A percentile compares a stretch with the other conserved stretches of the same genome.
These are phyloP conservation scores for Sebastes minor DNA, from an alignment of 2,797 vertebrate species.

Conservation along the genomic window DNA sequence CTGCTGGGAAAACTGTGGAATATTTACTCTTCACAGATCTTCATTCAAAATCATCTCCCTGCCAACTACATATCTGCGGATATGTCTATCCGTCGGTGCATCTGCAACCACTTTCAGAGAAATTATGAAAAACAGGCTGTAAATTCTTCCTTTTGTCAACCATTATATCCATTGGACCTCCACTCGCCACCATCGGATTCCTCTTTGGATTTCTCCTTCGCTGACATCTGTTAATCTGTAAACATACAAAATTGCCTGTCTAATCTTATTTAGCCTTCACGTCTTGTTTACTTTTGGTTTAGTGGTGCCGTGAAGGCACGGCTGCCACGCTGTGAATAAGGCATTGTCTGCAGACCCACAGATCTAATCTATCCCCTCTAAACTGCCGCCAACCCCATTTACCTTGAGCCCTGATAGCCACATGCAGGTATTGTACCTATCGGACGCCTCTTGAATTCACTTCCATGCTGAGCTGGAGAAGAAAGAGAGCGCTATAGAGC, in stretches of 20 bases:
- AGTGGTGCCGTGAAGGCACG: constrained; percentile 52
- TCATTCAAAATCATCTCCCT: constrained; percentile 39
- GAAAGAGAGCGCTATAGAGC: constrained; percentile 22
- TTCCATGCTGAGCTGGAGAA: constrained; percentile 31
- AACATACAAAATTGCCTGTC: constrained; percentile 74
- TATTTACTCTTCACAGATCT: constrained; percentile 50
- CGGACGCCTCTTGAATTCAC: constrained; percentile 54
- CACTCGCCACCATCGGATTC: constrained; percentile 19
- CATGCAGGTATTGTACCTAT: constrained; percentile 69
- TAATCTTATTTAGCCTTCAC: constrained; percentile 72
- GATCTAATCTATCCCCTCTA: constrained; percentile 68
- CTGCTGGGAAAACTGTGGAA: constrained; percentile 33
- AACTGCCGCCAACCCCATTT: constrained; percentile 43
- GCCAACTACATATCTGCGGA: constrained; percentile 36
- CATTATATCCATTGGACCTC: constrained; percentile 26
- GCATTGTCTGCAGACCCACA: constrained; percentile 71
- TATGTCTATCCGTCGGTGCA: constrained; percentile 35
- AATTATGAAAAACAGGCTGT: constrained; percentile 49
- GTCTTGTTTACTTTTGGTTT: constrained; percentile 77
- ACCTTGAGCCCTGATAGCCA: constrained; percentile 52
- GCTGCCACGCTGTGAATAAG: constrained; percentile 71
- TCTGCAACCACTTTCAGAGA: constrained; percentile 56
- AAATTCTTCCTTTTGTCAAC: constrained; percentile 36
- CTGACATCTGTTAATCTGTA: constrained; percentile 70
- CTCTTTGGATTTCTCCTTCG: constrained; percentile 20